These are phyloP conservation scores for Bombus cullumanus DNA, from an alignment of 1,140 invertebrate genomes.

Conservation along the genomic window DNA sequence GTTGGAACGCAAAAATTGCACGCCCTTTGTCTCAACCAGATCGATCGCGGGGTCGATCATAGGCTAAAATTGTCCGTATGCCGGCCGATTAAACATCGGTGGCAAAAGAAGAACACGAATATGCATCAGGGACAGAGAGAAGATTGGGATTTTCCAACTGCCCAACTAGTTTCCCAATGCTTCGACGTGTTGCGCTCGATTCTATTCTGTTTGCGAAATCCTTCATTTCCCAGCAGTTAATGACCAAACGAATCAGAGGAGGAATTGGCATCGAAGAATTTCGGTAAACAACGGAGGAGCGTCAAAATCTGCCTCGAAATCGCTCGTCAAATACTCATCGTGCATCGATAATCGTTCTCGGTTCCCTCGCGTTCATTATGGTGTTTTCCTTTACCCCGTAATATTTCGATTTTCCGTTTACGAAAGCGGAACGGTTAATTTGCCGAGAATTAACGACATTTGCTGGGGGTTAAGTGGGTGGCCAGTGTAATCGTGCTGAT, in stretches of 20 bases:
- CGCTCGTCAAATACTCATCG: conserved; percentile 37
- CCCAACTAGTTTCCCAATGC: no score
- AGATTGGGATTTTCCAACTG: no score
- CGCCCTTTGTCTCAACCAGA: conserved; percentile 13
- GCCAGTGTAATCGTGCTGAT: conserved; percentile 60
- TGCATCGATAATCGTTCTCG: conserved; percentile 50
- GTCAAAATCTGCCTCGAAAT: conserved; percentile 31
- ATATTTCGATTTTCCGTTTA: conserved; percentile 45
- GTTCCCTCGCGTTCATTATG: not conserved
- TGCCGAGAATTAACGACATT: conserved; percentile 57
- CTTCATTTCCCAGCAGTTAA: conserved; percentile 33
- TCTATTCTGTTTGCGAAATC: conserved; percentile 27
- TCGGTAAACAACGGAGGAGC: conserved; percentile 22
- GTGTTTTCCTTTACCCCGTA: not conserved
- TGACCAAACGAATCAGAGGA: not conserved
- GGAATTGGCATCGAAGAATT: conserved; percentile 7
- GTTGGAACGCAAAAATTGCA: conserved; percentile 17
- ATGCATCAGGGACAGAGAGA: no score
- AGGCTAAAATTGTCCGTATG: no score
- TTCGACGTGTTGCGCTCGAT: not conserved
- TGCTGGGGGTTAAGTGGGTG: conserved; percentile 52
- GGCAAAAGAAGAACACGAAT: not conserved
- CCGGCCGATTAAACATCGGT: no score
- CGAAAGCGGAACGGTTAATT: conserved; percentile 59
- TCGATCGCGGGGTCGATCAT: no score